Conservation (phyloP, 2,797 vertebrate genomes). For the Botia almorhae region DNA sequence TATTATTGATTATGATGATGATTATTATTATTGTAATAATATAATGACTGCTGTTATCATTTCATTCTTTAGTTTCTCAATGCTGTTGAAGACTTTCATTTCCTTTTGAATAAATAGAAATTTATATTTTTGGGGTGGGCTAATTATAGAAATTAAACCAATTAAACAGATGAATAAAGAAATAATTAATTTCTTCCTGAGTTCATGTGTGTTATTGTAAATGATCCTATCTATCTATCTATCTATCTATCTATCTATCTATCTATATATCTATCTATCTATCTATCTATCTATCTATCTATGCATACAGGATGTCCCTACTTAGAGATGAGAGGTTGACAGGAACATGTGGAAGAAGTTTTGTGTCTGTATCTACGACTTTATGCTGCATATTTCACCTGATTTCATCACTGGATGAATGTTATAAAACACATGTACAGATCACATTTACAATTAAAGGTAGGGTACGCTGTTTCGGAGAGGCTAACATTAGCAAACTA, state of each 20-base stretch:
- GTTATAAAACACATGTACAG: neutral
- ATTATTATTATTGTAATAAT: conserved; percentile 74
- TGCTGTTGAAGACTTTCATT: conserved; percentile 74
- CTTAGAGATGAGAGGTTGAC: too few relatives aligned
- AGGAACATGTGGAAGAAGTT: too few relatives aligned
- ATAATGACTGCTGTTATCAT: conserved; percentile 78
- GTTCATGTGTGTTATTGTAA: conserved; percentile 26
- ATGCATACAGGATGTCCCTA: neutral
- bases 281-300: neutral
- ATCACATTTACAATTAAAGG: neutral
- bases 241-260: neutral
- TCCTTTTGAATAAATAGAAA: conserved; percentile 76
- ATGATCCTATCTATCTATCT: conserved; percentile 40
- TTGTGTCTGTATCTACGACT: too few relatives aligned
- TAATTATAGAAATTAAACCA: conserved; percentile 82
- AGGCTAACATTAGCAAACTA: too few relatives aligned
- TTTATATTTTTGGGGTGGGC: conserved; percentile 85
- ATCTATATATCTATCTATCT: neutral
- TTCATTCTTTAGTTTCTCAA: conserved; percentile 79
- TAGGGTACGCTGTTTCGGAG: too few relatives aligned
- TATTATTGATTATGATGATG: conserved; percentile 76
- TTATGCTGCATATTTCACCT: too few relatives aligned
- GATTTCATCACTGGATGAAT: too few relatives aligned
- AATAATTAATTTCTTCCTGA: conserved; percentile 80
- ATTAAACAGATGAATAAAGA: conserved; percentile 84